Evolutionary conservation across 2,113 vertebrate species (phyloP).

Genomic region (Hydrolagus affinis): DNA sequence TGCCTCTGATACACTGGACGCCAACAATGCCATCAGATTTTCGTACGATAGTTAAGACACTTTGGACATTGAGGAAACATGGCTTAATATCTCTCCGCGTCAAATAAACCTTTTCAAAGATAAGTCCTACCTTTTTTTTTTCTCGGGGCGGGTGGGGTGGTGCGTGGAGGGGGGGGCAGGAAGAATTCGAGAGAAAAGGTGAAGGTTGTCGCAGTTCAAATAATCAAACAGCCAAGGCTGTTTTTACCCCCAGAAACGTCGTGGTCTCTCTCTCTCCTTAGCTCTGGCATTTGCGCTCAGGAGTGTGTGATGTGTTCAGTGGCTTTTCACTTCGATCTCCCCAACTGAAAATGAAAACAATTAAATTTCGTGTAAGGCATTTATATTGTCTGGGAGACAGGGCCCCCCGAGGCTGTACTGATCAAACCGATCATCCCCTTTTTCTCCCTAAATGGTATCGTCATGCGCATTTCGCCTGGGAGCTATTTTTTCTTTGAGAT

Average conservation of each 20-base stretch:
- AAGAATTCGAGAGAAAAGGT: no score
- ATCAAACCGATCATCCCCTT: slow-evolving; percentile 7
- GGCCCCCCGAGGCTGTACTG: slow-evolving; percentile 26
- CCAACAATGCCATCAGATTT: no score
- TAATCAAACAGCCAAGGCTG: no score
- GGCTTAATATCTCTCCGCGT: neutral
- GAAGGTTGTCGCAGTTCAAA: no score
- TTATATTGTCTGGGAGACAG: slow-evolving; percentile 25
- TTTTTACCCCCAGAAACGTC: slow-evolving; percentile 21
- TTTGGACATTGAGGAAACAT: neutral
- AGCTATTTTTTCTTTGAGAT: slow-evolving; percentile 27
- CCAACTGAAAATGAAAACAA: slow-evolving; percentile 30
- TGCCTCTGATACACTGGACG: neutral
- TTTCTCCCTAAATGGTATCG: slow-evolving; percentile 30
- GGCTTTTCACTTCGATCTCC: slow-evolving; percentile 31
- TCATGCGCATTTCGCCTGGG: slow-evolving; percentile 26
- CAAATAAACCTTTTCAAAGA: neutral
- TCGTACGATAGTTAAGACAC: neutral
- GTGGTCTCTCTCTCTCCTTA: neutral
- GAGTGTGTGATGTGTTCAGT: slow-evolving; percentile 16
- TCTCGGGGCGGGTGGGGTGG: no score
- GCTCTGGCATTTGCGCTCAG: slow-evolving; percentile 7
- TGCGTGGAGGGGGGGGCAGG: no score
- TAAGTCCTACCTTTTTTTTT: neutral
- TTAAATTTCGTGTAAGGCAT: slow-evolving; percentile 32